Evolutionary conservation across 1,140 invertebrate genomes (phyloP), one percentile per base, ranked within the genome.

Genomic region (Stratiolaelaps scimitus): DNA sequence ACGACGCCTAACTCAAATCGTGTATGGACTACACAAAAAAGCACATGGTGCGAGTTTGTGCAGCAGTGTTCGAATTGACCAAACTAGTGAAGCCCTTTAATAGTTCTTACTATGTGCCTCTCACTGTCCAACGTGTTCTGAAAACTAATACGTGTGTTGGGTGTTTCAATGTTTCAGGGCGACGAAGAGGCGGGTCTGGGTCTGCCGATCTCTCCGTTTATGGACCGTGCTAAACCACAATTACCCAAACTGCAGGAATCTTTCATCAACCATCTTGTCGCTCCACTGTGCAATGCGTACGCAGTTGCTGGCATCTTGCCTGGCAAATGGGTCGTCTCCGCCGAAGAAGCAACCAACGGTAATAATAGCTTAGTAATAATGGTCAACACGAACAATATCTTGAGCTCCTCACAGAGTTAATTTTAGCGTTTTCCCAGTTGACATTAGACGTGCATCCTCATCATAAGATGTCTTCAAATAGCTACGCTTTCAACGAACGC

Each of bases 191-290:
- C 73, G 17, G 68, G 70, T 2, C 72, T 80, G 19, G 81, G 80
- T 17, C 75, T 84, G 68, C 77, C 80, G 1, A 79, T 84, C 44
- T 83, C 82, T 43, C 81, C 81, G 0, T 84, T 81, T 74, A 84
- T 84, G 83, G 81, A 84, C 68, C 72, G 83, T 23, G 74, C 76
- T 20, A 78, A 80, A 69, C 81, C 83, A 2, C 80, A 82, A 68
- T 73, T 84, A 10, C 79, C 82, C 30, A 82, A 82, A 71, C 73
- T 84, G 6, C 83, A 84, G 72, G 81, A 83, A 70, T 82, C 80
- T 5, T 84, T 84, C 72, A 84, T 84, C 67, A 82, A 81, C 68
- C 82, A 83, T 70, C 73, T 83, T 69, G 83, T 83, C 67, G 79
- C 78, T 40, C 83, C 82, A 46, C 74, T 84, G 64, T 82, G 80